Conservation (phyloP, 2,113 vertebrate genomes). For the Anarrhichthys ocellatus region DNA sequence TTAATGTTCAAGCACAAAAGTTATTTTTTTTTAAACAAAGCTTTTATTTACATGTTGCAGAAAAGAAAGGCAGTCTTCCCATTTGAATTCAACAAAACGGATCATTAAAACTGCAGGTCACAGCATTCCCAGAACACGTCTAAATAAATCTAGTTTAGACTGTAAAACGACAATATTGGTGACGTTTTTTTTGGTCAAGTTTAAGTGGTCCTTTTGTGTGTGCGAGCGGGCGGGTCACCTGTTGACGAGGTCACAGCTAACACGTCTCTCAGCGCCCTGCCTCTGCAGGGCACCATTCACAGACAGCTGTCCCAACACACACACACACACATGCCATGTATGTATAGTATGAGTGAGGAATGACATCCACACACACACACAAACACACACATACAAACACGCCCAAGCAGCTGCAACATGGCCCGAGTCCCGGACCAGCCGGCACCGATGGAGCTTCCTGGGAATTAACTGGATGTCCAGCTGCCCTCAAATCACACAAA, state of each 20-base stretch:
- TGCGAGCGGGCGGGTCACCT: conserved; percentile 62
- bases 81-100: conserved; percentile 33
- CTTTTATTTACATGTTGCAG: conserved; percentile 78
- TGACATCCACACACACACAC: conserved; percentile 68
- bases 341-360: conserved; percentile 83
- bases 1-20: conserved; percentile 16
- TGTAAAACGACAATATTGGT: conserved; percentile 7
- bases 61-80: conserved; percentile 26
- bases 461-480: conserved; percentile 81
- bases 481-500: conserved; percentile 63
- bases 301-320: conserved; percentile 85
- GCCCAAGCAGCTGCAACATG: conserved; percentile 81
- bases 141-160: conserved; percentile 1
- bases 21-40: conserved; percentile 45
- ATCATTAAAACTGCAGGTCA: conserved; percentile 41
- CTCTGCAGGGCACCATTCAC: conserved; percentile 69
- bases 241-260: conserved; percentile 73
- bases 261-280: conserved; percentile 78
- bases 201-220: conserved; percentile 51
- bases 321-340: conserved; percentile 74
- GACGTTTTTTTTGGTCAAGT: conserved; percentile 56
- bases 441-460: conserved; percentile 81
- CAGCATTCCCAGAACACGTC: neutral
- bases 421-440: conserved; percentile 82
- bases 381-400: conserved; percentile 65